Conservation (phyloP, 1,140 invertebrate genomes). For the Aradophagus sp. region DNA sequence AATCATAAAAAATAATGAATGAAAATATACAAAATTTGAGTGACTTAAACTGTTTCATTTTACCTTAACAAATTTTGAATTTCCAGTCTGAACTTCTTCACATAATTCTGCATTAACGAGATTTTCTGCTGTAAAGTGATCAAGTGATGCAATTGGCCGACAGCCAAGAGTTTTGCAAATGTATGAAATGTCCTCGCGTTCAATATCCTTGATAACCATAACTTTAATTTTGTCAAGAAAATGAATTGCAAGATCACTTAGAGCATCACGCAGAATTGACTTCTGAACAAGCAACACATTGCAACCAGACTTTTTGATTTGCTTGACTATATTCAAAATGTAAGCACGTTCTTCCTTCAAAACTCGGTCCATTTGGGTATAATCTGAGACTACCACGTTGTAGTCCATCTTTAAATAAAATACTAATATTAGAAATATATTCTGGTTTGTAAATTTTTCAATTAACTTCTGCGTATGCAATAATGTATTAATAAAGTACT, state of each 20-base stretch:
- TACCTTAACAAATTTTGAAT: constrained; percentile 95
- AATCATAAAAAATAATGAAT: too few relatives aligned
- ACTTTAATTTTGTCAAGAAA: constrained; percentile 99
- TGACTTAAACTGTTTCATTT: too few relatives aligned
- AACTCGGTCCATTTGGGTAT: constrained; percentile 98
- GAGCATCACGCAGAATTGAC: constrained; percentile 97
- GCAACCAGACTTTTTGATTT: constrained; percentile 98
- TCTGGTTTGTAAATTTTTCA: constrained; percentile 3
- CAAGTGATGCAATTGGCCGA: constrained; percentile 97
- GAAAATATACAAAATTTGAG: too few relatives aligned
- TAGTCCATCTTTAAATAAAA: constrained; percentile 99
- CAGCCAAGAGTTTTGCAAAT: constrained; percentile 96
- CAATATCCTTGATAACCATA: constrained; percentile 98
- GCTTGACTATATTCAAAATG: constrained; percentile 98
- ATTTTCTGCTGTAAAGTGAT: constrained; percentile 96
- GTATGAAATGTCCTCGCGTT: constrained; percentile 98
- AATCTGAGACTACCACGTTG: constrained; percentile 97
- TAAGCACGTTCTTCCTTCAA: constrained; percentile 98
- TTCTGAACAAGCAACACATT: constrained; percentile 99
- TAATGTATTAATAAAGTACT: too few relatives aligned
- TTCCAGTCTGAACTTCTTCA: constrained; percentile 94
- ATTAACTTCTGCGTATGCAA: background rate
- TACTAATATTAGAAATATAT: too few relatives aligned
- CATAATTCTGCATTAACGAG: constrained; percentile 94
- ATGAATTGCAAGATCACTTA: constrained; percentile 97